Base-by-base conservation (phyloP, 2,797 vertebrate species). In the Danio aesculapii region DNA sequence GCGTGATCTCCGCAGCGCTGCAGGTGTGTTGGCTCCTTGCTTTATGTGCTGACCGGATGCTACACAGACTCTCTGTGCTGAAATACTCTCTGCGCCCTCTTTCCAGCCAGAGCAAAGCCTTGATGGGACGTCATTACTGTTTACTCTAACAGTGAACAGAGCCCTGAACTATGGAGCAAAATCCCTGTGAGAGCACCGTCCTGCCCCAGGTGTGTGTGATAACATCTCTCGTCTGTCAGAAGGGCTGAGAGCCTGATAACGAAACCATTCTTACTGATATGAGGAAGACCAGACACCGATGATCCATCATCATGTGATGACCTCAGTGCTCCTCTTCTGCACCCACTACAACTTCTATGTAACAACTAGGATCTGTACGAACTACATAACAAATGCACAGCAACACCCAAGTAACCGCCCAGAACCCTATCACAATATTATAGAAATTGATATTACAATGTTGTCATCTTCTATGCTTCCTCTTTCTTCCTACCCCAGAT, bases 111-210 rank as follows among this genome's bases (percentile, higher is more conserved):
- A 82, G 62, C 63, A 81, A 74, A 82, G 44, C 43, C 70, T n/a
- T 79, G 84, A 79, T 63, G 61, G 66, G 39, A 82, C 16, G 74
- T 87, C 88, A 86, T n/a, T 75, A 68, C 71, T 39, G 55, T 79
- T 87, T 87, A 85, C 21, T 59, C 10, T 79, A 79, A 89, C 81
- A 83, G 71, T 85, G 79, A 86, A 83, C 86, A 88, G 86, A 86
- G 47, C 47, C 59, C 68, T 58, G 12, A 43, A 46, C 79, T 72
- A 70, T 50, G 30, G 49, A 79, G 49, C 77, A 53, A 62, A 79
- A 59, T 30, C 30, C 63, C 39, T 70, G 21, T 75, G 63, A 50
- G 81, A 75, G 46, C 58, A 70, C 47, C 59, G 79, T 73, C 70
- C 69, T 73, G 70, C 59, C 53, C 78, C 61, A 55, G 44, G 69